These are phyloP conservation scores for Gnatocerus cornutus DNA, from an alignment of 2,888 invertebrate species.

Conservation along the genomic window DNA sequence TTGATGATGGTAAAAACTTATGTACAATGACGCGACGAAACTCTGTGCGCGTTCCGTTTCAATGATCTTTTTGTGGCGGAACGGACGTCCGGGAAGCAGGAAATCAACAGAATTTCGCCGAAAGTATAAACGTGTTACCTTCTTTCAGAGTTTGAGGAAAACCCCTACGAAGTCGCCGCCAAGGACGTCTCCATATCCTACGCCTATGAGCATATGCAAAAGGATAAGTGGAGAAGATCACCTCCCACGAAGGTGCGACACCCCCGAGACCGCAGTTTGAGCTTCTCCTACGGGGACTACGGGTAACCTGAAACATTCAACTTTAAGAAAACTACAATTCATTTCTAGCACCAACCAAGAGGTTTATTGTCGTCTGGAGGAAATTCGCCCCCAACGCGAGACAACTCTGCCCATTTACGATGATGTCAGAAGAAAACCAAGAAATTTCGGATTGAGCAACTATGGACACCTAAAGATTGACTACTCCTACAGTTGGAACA, in stretches of 20 bases:
- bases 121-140: no score
- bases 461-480: constrained; percentile 88
- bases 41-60: no score
- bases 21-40: background rate
- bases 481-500: constrained; percentile 88
- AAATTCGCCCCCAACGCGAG: constrained; percentile 55
- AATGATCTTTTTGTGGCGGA: background rate
- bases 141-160: constrained; percentile 37
- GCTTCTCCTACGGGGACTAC: constrained; percentile 62
- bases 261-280: constrained; percentile 59
- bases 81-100: background rate
- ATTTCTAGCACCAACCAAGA: constrained; percentile 53
- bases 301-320: constrained; percentile 47
- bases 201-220: constrained; percentile 25
- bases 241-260: constrained; percentile 39
- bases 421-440: constrained; percentile 73
- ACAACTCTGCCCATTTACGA: constrained; percentile 67
- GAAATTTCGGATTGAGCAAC: constrained; percentile 82
- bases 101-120: no score
- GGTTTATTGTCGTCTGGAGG: constrained; percentile 62
- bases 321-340: background rate
- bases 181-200: constrained; percentile 42
- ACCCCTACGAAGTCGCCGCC: constrained; percentile 35
- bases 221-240: constrained; percentile 41
- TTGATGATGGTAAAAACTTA: constrained; percentile 13